Base-by-base conservation (phyloP, 2,797 vertebrate species). In the Chanos chanos region DNA sequence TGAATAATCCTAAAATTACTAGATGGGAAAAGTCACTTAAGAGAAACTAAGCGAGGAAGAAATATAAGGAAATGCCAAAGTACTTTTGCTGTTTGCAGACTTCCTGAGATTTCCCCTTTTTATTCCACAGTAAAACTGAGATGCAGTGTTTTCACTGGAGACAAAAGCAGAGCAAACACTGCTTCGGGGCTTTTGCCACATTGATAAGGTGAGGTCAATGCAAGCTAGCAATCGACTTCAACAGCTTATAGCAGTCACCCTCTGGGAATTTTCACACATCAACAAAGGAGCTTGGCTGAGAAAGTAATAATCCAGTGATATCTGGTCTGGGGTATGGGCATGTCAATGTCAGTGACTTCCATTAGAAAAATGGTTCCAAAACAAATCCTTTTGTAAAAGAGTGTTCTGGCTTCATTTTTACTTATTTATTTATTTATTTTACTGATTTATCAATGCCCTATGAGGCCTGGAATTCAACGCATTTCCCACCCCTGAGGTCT, bases 191-290 rank as follows among this genome's bases (percentile, higher is more conserved):
- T 73, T n/a, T n/a, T 72, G 71, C 68, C 71, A 67, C 61, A 27
- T 72, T 80, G 81, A 84, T 83, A 75, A 75, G 73, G 65, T 75
- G 74, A 79, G 83, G 80, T 83, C 78, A 82, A 39, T 50, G 68
- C 53, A 51, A 68, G 57, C 75, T 66, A 33, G 16, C 77, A 83
- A 78, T 86, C 54, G 56, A 82, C 81, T 83, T 75, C 68, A 82
- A 64, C 80, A 73, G 73, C 75, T 77, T 74, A 61, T 68, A 75
- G 56, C 74, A 48, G 62, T 40, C 64, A 53, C 66, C 67, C 74
- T 64, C 7, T 2, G 49, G 78, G 77, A 72, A 72, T 71, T 70
- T 72, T 19, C 64, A 49, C 33, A 39, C 43, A 72, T 48, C 60
- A 78, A 81, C 66, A 77, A 75, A 65, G 69, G 63, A 61, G 66